phyloP scores from a whole-genome alignment of 2,797 vertebrate genomes.

The Coilia nasus region DNA sequence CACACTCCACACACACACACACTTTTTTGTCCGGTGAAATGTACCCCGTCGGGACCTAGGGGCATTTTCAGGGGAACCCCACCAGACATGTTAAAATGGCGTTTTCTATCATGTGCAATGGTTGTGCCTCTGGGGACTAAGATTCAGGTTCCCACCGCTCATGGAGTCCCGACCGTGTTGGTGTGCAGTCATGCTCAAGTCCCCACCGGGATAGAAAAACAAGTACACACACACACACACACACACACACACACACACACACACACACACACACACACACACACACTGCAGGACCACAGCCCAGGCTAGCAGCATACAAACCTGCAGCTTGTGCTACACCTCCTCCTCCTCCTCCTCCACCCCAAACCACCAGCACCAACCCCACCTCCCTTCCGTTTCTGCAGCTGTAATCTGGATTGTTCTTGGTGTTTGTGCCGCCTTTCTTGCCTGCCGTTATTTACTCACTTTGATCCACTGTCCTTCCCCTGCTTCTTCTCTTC shows the following conservation, averaged over 20 bases:
- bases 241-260: not conserved
- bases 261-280: not conserved
- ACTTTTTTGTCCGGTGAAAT: too few relatives aligned
- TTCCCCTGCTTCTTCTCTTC: constrained; percentile 28
- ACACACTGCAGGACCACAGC: not conserved
- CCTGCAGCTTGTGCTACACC: not conserved
- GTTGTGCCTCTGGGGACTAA: too few relatives aligned
- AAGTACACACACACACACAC: not conserved
- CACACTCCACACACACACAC: too few relatives aligned
- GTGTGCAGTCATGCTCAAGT: too few relatives aligned
- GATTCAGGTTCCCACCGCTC: too few relatives aligned
- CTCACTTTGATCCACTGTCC: not conserved
- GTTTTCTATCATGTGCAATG: too few relatives aligned
- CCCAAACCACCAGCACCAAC: not conserved
- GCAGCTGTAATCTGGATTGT: not conserved
- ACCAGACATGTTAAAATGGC: too few relatives aligned
- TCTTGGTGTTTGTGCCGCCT: not conserved
- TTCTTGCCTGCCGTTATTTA: not conserved
- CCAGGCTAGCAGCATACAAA: not conserved
- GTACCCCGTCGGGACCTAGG: too few relatives aligned
- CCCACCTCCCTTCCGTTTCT: not conserved
- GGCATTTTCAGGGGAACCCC: too few relatives aligned
- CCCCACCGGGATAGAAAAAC: too few relatives aligned
- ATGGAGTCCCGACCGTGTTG: too few relatives aligned
- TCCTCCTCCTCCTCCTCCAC: constrained; percentile 38